Base-by-base conservation (phyloP, 2,113 vertebrate species). In the Periophthalmodon schlosseri region DNA sequence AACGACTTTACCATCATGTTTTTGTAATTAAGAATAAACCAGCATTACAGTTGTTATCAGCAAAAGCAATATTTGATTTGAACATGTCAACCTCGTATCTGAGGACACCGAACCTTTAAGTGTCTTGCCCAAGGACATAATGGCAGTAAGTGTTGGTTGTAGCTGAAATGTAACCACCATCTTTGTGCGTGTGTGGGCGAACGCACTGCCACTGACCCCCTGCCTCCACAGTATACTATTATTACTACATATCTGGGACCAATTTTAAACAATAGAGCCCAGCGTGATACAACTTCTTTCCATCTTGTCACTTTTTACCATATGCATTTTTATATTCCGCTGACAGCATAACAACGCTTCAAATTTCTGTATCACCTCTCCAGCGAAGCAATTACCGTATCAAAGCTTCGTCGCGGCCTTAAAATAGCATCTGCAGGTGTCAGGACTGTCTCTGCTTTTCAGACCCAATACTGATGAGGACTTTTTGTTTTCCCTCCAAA, bases 401-500 rank as follows among this genome's bases (percentile, higher is more conserved):
- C 34, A 65, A 65, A 36, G 63, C 63, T 39, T 39, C n/a, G 39
- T 44, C 34, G 9, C 9, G 4, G 34, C 33, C 63, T 39, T 65
- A 65, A 65, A 39, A 65, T 65, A 65, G 34, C 63, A 10, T 39
- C 63, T 65, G 16, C 34, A 36, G 63, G 63, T 44, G 63, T 65
- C 63, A 65, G 34, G 63, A 65, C 20, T 39, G 63, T 65, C 63
- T 65, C 28, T 14, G 34, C 33, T 10, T 65, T 39, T 44, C 20
- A 65, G 34, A 39, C 34, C 18, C 5, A 60, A 65, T n/a, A 39
- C 52, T n/a, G 52, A 56, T 56, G 34, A 44, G 39, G 63, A 65
- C 63, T 65, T 65, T 65, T 63, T 63, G 60, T 63, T 63, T 63
- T 65, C 34, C 63, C 10, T 65, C 18, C 34, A 44, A 8, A 65